Evolutionary conservation across 2,113 vertebrate genomes (phyloP).

Genomic region (Callipepla californica): DNA sequence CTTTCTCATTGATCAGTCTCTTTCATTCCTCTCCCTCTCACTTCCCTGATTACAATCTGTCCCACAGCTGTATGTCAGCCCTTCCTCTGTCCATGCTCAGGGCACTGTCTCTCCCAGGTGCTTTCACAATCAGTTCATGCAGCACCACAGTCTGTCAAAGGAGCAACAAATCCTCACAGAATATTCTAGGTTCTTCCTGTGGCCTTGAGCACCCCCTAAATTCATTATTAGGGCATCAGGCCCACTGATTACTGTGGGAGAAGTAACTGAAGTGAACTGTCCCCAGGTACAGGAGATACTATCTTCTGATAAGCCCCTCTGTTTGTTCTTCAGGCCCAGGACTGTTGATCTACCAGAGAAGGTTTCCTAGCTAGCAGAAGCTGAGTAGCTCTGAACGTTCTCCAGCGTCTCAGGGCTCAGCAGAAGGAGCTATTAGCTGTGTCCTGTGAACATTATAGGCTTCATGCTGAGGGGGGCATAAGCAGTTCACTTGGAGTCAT

Average conservation of each 20-base stretch:
- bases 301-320: not conserved
- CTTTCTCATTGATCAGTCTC: too few relatives aligned
- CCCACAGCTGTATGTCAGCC: not conserved
- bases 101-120: not conserved
- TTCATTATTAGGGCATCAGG: not conserved
- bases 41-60: fast-evolving
- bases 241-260: fast-evolving
- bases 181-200: not conserved
- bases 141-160: not conserved
- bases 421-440: not conserved
- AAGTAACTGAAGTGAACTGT: not conserved
- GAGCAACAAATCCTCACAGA: not conserved
- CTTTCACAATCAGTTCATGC: not conserved
- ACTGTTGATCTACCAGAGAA: fast-evolving
- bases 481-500: not conserved
- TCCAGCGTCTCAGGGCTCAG: not conserved
- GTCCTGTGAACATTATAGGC: not conserved
- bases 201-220: not conserved
- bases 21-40: not conserved
- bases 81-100: not conserved
- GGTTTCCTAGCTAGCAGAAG: not conserved
- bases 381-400: not conserved
- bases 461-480: not conserved
- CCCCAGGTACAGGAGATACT: not conserved
- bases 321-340: not conserved